A percentile compares a stretch with the other conserved stretches of the same genome.
Conservation (phyloP, 2,113 vertebrate genomes). For the Pavo muticus region DNA sequence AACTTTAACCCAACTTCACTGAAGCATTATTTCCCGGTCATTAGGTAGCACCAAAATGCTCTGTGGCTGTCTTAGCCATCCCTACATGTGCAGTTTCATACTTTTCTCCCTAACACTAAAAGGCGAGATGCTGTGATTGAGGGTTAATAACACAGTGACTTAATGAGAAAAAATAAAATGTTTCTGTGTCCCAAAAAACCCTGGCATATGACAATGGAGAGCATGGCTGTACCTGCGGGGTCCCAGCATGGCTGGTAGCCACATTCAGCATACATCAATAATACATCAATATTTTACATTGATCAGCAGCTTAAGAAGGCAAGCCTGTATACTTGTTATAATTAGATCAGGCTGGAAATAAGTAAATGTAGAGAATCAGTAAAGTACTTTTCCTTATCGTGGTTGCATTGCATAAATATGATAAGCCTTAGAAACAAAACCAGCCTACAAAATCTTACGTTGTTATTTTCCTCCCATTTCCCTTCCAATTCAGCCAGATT, state of each 20-base stretch:
- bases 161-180: background rate
- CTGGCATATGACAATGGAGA: background rate
- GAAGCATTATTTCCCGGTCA: background rate
- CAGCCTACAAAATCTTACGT: background rate
- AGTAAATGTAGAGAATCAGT: background rate
- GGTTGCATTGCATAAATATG: background rate
- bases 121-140: background rate
- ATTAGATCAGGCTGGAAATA: background rate
- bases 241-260: background rate
- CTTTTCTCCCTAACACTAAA: background rate
- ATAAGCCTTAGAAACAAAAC: background rate
- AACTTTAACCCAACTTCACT: background rate
- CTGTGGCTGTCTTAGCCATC: background rate
- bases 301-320: background rate
- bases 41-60: background rate
- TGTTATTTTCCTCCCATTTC: background rate
- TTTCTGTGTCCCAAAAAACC: background rate
- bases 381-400: background rate
- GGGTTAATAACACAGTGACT: background rate
- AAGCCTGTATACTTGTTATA: background rate
- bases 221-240: background rate
- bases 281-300: background rate
- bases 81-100: background rate
- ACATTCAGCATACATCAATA: background rate
- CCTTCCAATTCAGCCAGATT: background rate